Percentiles rank a stretch among this genome's conserved stretches.
phyloP scores from a whole-genome alignment of 2,888 invertebrate species.

The Tenthredo livida region DNA sequence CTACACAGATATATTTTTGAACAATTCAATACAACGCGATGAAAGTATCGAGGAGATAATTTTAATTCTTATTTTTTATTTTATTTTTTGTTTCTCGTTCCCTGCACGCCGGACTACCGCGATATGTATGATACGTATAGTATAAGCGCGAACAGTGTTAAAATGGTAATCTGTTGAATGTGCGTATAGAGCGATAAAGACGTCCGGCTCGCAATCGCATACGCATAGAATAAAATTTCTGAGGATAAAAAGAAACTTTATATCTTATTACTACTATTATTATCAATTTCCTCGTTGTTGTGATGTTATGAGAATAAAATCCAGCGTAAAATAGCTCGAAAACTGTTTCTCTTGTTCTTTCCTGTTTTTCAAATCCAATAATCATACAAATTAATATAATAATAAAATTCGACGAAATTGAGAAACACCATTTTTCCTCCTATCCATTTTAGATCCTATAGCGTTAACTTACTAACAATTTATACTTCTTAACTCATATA shows the following conservation, averaged over 20 bases:
- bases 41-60: not conserved
- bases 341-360: not conserved
- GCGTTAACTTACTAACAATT: not conserved
- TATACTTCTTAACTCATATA: not conserved
- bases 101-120: not conserved
- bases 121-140: not conserved
- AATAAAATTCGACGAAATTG: not conserved
- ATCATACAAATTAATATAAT: not conserved
- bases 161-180: constrained; percentile 17
- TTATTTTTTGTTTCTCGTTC: not conserved
- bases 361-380: not conserved
- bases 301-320: not conserved
- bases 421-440: not conserved
- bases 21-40: not conserved
- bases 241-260: not conserved
- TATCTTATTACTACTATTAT: not conserved
- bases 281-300: not conserved
- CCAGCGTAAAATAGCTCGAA: not conserved
- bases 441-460: not conserved
- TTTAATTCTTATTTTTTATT: not conserved
- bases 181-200: not conserved
- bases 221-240: constrained; percentile 18
- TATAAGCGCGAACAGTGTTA: not conserved
- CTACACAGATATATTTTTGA: not conserved
- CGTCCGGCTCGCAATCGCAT: not conserved